These are phyloP conservation scores for Gastracanthus pulcherrimus DNA, from an alignment of 2,888 invertebrate species.

Conservation along the genomic window DNA sequence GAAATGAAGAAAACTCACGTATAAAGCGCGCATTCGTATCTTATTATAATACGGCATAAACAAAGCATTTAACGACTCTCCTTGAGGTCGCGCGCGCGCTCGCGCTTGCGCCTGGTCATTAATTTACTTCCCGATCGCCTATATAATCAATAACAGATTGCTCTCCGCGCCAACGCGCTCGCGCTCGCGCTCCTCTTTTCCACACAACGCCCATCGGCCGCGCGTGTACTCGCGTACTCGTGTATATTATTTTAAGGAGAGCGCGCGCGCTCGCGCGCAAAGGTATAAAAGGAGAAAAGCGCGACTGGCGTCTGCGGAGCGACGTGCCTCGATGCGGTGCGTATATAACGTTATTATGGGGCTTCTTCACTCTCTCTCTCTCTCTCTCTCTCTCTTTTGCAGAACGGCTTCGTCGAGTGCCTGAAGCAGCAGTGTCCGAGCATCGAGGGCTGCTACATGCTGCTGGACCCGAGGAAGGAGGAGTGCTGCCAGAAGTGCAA, in stretches of 20 bases:
- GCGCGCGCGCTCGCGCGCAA: not conserved
- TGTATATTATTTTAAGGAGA: not conserved
- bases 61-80: constrained; percentile 26
- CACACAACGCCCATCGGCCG: no score
- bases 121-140: constrained; percentile 37
- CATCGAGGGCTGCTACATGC: constrained; percentile 91
- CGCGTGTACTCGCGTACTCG: no score
- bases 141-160: constrained; percentile 44
- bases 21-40: not conserved
- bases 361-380: no score
- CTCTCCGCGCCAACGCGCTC: not conserved
- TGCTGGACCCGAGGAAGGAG: constrained; percentile 84
- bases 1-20: not conserved
- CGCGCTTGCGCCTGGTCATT: constrained; percentile 9
- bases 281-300: not conserved
- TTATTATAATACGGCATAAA: constrained; percentile 33
- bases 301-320: not conserved
- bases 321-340: no score
- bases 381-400: constrained; percentile 66
- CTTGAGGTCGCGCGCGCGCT: not conserved
- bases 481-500: constrained; percentile 92
- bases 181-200: not conserved
- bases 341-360: no score
- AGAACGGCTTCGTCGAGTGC: constrained; percentile 94
- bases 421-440: constrained; percentile 87